Evolutionary conservation across 92 coral and sea anemone species (phyloP).

Genomic region (Phenganax stokvisi): DNA sequence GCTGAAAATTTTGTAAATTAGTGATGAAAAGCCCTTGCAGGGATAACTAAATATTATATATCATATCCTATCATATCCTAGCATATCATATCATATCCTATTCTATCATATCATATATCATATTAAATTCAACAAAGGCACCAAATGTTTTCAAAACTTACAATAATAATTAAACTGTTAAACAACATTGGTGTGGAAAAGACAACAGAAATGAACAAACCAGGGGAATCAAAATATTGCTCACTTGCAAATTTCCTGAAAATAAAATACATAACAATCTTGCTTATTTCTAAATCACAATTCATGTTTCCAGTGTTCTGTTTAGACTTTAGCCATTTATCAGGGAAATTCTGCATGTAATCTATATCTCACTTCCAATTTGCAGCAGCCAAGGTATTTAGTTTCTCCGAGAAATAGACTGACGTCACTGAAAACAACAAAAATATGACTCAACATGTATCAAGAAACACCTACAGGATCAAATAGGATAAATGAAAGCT

Average conservation of each 20-base stretch:
- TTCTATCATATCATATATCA: no score
- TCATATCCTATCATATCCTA: no score
- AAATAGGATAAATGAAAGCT: background rate
- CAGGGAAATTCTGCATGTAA: background rate
- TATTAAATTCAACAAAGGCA: background rate
- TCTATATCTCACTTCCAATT: constrained; percentile 65
- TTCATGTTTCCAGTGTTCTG: background rate
- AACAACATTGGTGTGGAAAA: constrained; percentile 76
- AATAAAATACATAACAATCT: background rate
- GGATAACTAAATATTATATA: no score
- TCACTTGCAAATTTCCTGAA: constrained; percentile 74
- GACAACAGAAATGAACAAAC: constrained; percentile 78
- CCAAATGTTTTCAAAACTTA: constrained; percentile 35
- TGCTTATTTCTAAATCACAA: background rate
- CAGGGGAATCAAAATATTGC: constrained; percentile 90
- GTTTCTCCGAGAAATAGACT: constrained; percentile 69
- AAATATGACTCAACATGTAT: background rate
- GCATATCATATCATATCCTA: no score
- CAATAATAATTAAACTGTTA: constrained; percentile 70
- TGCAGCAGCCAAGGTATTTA: constrained; percentile 63
- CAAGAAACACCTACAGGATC: no score
- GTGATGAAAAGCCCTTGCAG: no score
- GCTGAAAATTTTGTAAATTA: no score
- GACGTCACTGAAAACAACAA: constrained; percentile 52
- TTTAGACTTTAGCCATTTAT: background rate